These are phyloP conservation scores for Epinephelus fuscoguttatus DNA, from an alignment of 2,113 vertebrate species.

Conservation along the genomic window DNA sequence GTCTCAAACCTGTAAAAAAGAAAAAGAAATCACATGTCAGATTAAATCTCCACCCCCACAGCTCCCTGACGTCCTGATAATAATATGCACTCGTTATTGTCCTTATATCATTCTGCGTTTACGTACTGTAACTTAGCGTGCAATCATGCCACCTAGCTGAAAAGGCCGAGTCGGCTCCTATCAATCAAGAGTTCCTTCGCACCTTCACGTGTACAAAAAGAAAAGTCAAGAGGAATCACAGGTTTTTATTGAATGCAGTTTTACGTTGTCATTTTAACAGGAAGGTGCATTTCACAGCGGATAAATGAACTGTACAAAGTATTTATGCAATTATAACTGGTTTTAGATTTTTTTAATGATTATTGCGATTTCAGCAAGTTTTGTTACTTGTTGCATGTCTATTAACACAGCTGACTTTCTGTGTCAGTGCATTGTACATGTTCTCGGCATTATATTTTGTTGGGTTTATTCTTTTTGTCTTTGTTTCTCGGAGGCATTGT, in stretches of 20 bases:
- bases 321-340: conserved; percentile 98
- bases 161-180: conserved; percentile 82
- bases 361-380: conserved; percentile 96
- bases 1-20: conserved; percentile 12
- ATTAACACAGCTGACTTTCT: conserved; percentile 99
- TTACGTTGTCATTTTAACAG: conserved; percentile 90
- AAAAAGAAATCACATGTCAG: conserved; percentile 1
- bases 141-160: conserved; percentile 86
- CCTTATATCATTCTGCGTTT: conserved; percentile 60
- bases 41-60: conserved; percentile 51
- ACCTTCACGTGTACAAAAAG: conserved; percentile 93
- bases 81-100: conserved; percentile 69
- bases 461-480: conserved; percentile 38
- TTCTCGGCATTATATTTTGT: conserved; percentile 81
- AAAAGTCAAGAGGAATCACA: conserved; percentile 74
- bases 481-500: conserved; percentile 61
- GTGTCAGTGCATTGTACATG: conserved; percentile 99
- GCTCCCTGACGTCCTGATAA: conserved; percentile 56
- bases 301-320: conserved; percentile 96
- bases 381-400: conserved; percentile 99
- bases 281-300: conserved; percentile 87
- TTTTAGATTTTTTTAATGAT: conserved; percentile 91
- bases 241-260: conserved; percentile 81
- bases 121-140: conserved; percentile 86
- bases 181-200: conserved; percentile 90